phyloP scores from a whole-genome alignment of 2,113 vertebrate genomes.

The Gymnarchus niloticus region DNA sequence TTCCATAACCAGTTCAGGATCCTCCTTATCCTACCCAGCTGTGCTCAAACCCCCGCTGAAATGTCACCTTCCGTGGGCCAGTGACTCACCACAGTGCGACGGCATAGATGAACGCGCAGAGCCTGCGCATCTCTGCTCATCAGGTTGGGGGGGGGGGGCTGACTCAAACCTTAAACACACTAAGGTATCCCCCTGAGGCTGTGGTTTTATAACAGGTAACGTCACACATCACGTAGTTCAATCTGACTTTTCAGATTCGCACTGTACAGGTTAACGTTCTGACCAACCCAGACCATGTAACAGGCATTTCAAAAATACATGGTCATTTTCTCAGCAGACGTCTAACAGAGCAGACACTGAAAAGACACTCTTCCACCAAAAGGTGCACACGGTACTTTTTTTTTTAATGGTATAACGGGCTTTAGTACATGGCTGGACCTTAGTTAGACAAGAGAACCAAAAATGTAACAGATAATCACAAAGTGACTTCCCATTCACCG shows the following conservation, averaged over 20 bases:
- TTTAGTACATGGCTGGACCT: neutral
- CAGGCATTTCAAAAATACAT: neutral
- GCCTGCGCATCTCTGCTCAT: no score
- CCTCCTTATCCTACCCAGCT: neutral
- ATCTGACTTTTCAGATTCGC: neutral
- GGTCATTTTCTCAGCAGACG: neutral
- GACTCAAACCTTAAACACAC: neutral
- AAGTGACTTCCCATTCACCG: neutral
- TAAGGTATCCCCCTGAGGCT: neutral
- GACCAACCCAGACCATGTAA: neutral
- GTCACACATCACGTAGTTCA: neutral
- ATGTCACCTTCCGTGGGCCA: neutral
- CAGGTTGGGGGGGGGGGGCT: no score
- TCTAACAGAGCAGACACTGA: neutral
- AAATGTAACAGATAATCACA: neutral
- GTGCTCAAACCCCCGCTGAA: neutral
- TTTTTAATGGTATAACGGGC: neutral
- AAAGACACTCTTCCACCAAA: neutral
- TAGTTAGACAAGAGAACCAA: neutral
- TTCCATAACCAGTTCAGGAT: neutral
- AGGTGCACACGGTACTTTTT: no score
- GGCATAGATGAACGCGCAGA: no score
- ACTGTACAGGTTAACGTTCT: neutral
- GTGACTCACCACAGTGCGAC: neutral
- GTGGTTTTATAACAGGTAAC: neutral